These are phyloP conservation scores for Pantherophis guttatus DNA, from an alignment of 2,113 vertebrate genomes.

Conservation along the genomic window DNA sequence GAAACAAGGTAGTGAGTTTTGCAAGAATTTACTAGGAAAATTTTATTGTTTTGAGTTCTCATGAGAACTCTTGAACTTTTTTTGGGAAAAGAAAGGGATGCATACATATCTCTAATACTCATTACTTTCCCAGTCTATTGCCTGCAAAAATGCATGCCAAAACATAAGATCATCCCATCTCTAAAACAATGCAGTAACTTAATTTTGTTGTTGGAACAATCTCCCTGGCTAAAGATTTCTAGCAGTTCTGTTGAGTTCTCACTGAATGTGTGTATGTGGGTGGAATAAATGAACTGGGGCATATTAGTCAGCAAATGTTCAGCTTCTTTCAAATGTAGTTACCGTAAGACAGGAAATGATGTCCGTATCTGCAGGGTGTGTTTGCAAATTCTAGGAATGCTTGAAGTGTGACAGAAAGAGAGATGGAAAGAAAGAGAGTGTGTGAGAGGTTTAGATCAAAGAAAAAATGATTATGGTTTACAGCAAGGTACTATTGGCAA, in stretches of 20 bases:
- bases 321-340: conserved; percentile 12
- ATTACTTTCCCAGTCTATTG: neutral
- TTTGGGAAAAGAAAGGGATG: neutral
- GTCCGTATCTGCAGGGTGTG: conserved; percentile 28
- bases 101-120: neutral
- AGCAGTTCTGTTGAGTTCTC: conserved; percentile 14
- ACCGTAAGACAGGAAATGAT: conserved; percentile 31
- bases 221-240: neutral
- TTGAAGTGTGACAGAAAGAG: neutral
- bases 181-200: neutral
- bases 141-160: neutral
- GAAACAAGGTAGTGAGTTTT: neutral
- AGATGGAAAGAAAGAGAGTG: neutral
- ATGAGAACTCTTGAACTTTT: neutral
- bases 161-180: neutral
- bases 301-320: conserved; percentile 36
- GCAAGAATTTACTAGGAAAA: neutral
- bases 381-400: conserved; percentile 21
- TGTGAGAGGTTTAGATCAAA: neutral
- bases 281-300: conserved; percentile 6
- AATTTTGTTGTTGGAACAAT: neutral
- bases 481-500: neutral
- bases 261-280: neutral
- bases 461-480: neutral
- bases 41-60: neutral